Conservation (phyloP, 2,888 invertebrate genomes). For the Spatulosminthurus flaviceps region DNA sequence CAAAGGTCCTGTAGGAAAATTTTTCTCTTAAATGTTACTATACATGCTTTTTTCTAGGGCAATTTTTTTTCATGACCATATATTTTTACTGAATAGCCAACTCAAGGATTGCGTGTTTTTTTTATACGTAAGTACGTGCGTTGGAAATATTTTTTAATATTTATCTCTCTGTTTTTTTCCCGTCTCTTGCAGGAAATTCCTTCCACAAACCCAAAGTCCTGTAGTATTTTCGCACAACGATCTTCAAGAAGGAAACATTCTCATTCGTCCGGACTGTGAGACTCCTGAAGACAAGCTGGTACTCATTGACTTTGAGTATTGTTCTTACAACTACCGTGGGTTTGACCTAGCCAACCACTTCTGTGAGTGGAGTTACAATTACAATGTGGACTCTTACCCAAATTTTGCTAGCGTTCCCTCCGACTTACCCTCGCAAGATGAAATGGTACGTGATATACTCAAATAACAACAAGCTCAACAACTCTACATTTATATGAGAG, state of each 20-base stretch:
- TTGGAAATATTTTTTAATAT: too few species aligned
- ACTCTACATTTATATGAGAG: too few species aligned
- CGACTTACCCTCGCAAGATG: constrained; percentile 79
- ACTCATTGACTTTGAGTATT: constrained; percentile 93
- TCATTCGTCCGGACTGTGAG: constrained; percentile 69
- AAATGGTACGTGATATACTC: constrained; percentile 73
- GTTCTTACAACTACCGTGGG: constrained; percentile 91
- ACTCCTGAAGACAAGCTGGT: constrained; percentile 70
- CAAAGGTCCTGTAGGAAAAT: too few species aligned
- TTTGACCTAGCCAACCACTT: constrained; percentile 97
- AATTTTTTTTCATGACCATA: too few species aligned
- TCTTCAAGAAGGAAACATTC: constrained; percentile 86
- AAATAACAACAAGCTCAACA: too few species aligned
- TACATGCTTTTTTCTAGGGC: too few species aligned
- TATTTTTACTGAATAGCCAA: too few species aligned
- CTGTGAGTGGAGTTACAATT: constrained; percentile 90
- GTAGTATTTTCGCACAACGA: constrained; percentile 96
- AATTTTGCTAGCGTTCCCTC: constrained; percentile 77
- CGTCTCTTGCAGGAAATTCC: constrained; percentile 67
- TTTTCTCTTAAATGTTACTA: too few species aligned
- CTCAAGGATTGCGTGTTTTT: too few species aligned
- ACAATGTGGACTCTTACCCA: constrained; percentile 80
- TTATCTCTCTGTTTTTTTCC: too few species aligned
- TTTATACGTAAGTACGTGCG: too few species aligned
- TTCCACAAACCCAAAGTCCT: constrained; percentile 73